Base-by-base conservation (phyloP, 2,797 vertebrate species). In the Channa striata region DNA sequence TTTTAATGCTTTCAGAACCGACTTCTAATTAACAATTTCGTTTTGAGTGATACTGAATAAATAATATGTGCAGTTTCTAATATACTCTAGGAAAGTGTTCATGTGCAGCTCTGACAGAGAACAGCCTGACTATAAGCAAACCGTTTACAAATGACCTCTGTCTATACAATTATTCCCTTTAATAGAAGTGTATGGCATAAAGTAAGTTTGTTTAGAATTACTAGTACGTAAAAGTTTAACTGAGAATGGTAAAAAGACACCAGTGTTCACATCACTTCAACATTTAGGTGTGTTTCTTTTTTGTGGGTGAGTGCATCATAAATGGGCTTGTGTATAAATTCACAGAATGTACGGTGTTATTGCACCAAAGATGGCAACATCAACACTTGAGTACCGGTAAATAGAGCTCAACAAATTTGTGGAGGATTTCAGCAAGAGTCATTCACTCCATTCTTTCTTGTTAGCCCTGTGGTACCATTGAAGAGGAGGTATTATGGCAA, bases 31-130 rank as follows among this genome's bases (percentile, higher is more conserved):
- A 53, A 60, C 30, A 47, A 16, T 36, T 54, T 20, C 23, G n/a
- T n/a, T 47, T 30, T 20, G 8, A 30, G 21, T 60, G 33, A 69
- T 30, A 30, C 57, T 53, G 34, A 69, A 69, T 53, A 40, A 61
- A 46, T 54, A 0, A 68, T 59, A 21, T 11, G 17, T 25, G 20
- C 0, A 2, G 40, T 69, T 69, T 17, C 17, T 48, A 34, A 50
- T 68, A 40, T 68, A 36, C 40, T 40, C 58, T 16, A 21, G 51
- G 36, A 52, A 23, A 46, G 11, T 36, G 13, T 30, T 68, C 23
- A 48, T 49, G 8, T 48, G 34, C 33, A 39, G 42, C 20, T 37
- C 30, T 54, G 37, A 36, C 34, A 21, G 37, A 25, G 37, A 42
- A 36, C 43, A 34, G 9, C 12, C 40, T 12, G 23, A 43, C 9